Base-by-base conservation (phyloP, 2,797 vertebrate species). In the Acipenser ruthenus region DNA sequence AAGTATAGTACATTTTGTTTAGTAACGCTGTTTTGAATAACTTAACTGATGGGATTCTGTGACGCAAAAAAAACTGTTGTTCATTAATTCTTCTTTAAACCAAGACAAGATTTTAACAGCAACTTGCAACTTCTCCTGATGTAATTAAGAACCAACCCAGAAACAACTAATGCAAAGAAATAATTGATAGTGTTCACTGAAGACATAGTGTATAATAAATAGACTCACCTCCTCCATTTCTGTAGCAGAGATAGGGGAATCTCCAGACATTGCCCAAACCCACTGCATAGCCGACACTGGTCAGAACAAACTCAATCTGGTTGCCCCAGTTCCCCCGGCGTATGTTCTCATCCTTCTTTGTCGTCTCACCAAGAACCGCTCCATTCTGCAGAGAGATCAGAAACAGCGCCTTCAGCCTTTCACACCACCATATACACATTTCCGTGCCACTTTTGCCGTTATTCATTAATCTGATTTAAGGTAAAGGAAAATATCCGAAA, bases 231-330 rank as follows among this genome's bases (percentile, higher is more conserved):
- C 97, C 97, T 84, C 97, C 97, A 85, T 98, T 99, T 83, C 95
- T 91, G 84, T 99, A 99, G 91, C 96, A 99, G 79, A 99, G 96
- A 83, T 98, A 99, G 5, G 97, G 97, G 69, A 99, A 99, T 80
- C 96, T 93, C 96, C 97, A 99, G 79, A 99, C 96, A 3, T 99
- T 99, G 66, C 97, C 97, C 73, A 99, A 90, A 70, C 97, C 97
- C 78, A 99, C 97, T 56, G 97, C 97, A 61, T 99, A 99, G 75
- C 97, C 97, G 83, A 99, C 95, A 67, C 95, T 99, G 74, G 97
- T 98, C 77, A 99, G 91, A 76, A 99, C 90, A 80, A 99, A 99
- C 90, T 99, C 96, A 60, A 98, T 96, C 89, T 98, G 95, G 91
- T 96, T 97, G 71, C 92, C 94, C 97, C 96, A 99, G 89, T 98